phyloP scores from a whole-genome alignment of 2,113 vertebrate genomes.

The Corythornis madagascariensis region DNA sequence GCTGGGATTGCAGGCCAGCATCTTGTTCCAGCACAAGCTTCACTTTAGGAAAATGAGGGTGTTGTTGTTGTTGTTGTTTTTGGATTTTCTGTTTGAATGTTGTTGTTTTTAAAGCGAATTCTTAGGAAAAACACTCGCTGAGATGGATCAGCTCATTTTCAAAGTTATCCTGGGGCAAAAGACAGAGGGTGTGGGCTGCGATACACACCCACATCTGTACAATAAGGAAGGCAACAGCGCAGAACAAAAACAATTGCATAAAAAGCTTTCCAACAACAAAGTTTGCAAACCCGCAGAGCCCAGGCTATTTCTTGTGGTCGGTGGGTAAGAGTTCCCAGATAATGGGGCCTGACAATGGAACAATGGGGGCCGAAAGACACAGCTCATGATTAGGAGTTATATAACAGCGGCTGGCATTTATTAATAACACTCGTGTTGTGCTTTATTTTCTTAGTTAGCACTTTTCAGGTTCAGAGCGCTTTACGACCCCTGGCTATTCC shows the following conservation, averaged over 20 bases:
- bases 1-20: background rate
- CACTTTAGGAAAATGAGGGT: background rate
- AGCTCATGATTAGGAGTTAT: slow-evolving; percentile 46
- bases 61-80: too few relatives aligned
- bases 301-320: slow-evolving; percentile 62
- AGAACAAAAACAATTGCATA: slow-evolving; percentile 64
- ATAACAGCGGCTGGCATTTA: slow-evolving; percentile 58
- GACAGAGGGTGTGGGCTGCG: slow-evolving; percentile 57
- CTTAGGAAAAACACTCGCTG: slow-evolving; percentile 42
- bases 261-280: slow-evolving; percentile 68
- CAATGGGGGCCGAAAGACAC: slow-evolving; percentile 36
- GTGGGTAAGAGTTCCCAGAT: slow-evolving; percentile 67
- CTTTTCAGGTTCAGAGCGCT: slow-evolving; percentile 66
- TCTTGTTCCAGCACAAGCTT: slow-evolving; percentile 23
- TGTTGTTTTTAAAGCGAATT: slow-evolving; percentile 49
- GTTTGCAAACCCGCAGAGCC: slow-evolving; percentile 63
- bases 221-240: slow-evolving; percentile 41
- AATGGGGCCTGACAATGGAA: slow-evolving; percentile 64
- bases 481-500: slow-evolving; percentile 17
- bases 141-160: slow-evolving; percentile 28
- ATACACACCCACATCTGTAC: slow-evolving; percentile 67
- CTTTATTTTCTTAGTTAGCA: slow-evolving; percentile 58
- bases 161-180: slow-evolving; percentile 49
- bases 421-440: slow-evolving; percentile 39
- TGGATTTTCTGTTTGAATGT: background rate